Conservation (phyloP, 2,113 vertebrate genomes). For the Crotalus helleri region DNA sequence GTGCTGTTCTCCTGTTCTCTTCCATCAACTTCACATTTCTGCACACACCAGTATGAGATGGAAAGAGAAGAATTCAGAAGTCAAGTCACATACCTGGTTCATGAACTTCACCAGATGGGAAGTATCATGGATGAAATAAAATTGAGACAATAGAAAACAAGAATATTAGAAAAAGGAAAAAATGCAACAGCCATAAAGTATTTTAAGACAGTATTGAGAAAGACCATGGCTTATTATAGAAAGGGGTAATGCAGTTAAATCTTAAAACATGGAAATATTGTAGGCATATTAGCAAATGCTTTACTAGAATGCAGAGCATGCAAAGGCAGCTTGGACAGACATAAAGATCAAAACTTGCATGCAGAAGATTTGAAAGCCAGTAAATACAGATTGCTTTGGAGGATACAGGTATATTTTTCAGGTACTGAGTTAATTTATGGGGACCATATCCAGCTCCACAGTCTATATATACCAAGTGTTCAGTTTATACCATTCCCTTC, state of each 20-base stretch:
- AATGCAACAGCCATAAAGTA: not conserved
- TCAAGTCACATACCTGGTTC: slow-evolving; percentile 79
- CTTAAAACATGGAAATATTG: not conserved
- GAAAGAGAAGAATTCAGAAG: slow-evolving; percentile 43
- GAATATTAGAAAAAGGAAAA: not conserved
- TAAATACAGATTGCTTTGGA: not conserved
- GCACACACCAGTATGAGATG: not conserved
- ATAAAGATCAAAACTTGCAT: slow-evolving; percentile 3
- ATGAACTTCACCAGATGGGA: slow-evolving; percentile 62
- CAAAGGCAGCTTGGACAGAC: not conserved
- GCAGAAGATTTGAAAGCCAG: slow-evolving; percentile 19
- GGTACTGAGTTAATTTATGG: not conserved
- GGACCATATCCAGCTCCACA: not conserved
- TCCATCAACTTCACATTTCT: slow-evolving; percentile 52
- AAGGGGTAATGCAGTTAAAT: slow-evolving; percentile 34
- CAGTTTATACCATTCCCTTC: not conserved
- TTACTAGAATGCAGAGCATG: not conserved
- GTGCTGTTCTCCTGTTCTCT: slow-evolving; percentile 44
- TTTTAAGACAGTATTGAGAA: not conserved
- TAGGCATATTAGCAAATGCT: not conserved
- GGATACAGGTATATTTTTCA: not conserved
- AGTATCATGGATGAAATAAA: slow-evolving; percentile 51
- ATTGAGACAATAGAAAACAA: slow-evolving; percentile 42
- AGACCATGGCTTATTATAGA: slow-evolving; percentile 16
- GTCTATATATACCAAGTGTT: not conserved